Evolutionary conservation across 2,113 vertebrate genomes (phyloP).

Genomic region (Ceuthmochares aereus): DNA sequence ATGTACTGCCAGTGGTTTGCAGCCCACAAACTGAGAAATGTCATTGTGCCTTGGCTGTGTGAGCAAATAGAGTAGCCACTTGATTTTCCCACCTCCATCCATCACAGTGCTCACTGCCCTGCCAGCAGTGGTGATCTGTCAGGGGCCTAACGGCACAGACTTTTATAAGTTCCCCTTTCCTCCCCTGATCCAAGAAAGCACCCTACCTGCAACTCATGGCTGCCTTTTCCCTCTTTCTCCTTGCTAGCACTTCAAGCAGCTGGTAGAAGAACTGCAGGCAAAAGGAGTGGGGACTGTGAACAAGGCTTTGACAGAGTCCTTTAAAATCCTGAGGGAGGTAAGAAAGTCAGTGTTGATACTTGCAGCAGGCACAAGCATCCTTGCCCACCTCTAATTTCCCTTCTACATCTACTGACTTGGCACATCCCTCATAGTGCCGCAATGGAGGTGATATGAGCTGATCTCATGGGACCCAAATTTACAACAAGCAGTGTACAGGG

Average conservation of each 20-base stretch:
- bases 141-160: not conserved
- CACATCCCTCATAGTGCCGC: not conserved
- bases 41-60: not conserved
- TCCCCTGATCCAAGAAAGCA: not conserved
- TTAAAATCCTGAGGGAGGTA: conserved; percentile 92
- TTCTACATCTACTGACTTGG: not conserved
- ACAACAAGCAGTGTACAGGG: not conserved
- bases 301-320: conserved; percentile 91
- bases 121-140: not conserved
- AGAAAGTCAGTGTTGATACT: not conserved
- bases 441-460: accelerated
- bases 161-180: not conserved
- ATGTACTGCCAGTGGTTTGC: not conserved
- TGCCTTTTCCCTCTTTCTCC: not conserved
- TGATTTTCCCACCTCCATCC: not conserved
- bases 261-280: conserved; percentile 88
- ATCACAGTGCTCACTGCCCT: not conserved
- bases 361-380: accelerated
- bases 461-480: not conserved
- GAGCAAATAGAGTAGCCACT: accelerated
- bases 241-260: conserved; percentile 91
- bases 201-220: not conserved
- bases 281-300: conserved; percentile 92
- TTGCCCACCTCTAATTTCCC: not conserved
- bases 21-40: not conserved